Evolutionary conservation across 2,888 invertebrate species (phyloP).

Genomic region (Lycocerus yunnanus): DNA sequence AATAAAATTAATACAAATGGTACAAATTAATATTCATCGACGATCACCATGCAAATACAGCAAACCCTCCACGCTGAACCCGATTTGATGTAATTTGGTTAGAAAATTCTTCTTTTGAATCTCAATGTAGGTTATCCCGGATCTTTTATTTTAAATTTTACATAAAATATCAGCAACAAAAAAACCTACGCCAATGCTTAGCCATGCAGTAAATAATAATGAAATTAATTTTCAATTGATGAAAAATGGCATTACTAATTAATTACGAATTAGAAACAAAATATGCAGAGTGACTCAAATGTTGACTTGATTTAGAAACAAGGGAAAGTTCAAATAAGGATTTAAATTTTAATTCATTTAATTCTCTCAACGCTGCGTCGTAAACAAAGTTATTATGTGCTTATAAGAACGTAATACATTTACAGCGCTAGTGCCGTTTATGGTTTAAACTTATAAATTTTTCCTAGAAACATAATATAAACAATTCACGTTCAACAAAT

Average conservation of each 20-base stretch:
- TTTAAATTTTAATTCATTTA: slow-evolving; percentile 2
- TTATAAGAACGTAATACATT: slow-evolving; percentile 3
- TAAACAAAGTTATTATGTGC: slow-evolving; percentile 4
- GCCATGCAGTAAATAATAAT: no score
- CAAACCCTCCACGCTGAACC: no score
- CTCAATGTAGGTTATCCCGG: no score
- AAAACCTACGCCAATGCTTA: no score
- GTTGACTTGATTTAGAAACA: background rate
- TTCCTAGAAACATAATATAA: background rate
- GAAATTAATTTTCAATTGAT: background rate
- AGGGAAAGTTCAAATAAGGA: background rate
- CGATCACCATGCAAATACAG: no score
- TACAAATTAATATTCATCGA: no score
- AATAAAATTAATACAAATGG: no score
- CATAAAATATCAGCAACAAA: no score
- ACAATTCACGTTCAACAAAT: background rate
- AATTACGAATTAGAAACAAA: background rate
- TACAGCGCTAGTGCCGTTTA: background rate
- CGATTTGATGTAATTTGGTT: no score
- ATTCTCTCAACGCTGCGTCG: background rate
- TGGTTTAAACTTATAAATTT: background rate
- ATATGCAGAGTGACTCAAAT: background rate
- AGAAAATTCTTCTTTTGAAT: no score
- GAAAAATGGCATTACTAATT: background rate
- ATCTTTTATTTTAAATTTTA: no score